phyloP scores from a whole-genome alignment of 2,888 invertebrate genomes.

The Tetropium fuscum region DNA sequence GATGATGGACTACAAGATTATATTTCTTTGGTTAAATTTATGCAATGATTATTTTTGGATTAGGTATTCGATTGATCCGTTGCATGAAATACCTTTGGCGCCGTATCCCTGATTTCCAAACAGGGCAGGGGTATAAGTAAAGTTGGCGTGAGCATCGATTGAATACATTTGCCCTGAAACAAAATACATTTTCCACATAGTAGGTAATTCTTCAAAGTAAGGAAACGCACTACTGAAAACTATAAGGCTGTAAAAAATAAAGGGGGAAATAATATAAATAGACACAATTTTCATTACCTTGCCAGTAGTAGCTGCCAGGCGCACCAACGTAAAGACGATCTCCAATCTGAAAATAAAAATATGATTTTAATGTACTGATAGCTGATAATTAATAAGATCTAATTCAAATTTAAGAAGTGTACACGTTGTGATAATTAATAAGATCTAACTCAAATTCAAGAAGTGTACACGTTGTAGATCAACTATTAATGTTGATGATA shows the following conservation, averaged over 20 bases:
- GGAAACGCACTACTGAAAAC: constrained; percentile 31
- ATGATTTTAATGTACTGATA: too few relatives aligned
- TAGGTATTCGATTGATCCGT: constrained; percentile 15
- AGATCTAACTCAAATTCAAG: too few relatives aligned
- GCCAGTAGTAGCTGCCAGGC: constrained; percentile 98
- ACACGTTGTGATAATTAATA: too few relatives aligned
- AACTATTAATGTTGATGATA: too few relatives aligned
- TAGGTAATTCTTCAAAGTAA: constrained; percentile 5
- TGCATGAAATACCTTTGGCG: constrained; percentile 61
- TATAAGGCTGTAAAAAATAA: constrained; percentile 37
- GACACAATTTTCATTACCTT: constrained; percentile 75
- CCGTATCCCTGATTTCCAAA: constrained; percentile 68
- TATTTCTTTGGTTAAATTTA: constrained; percentile 20
- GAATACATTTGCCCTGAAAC: constrained; percentile 80
- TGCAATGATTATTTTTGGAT: constrained; percentile 19
- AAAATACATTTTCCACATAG: constrained; percentile 41
- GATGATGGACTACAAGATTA: constrained; percentile 13
- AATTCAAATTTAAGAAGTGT: too few relatives aligned
- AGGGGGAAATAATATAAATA: constrained; percentile 1
- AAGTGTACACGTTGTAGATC: too few relatives aligned
- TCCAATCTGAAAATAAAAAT: constrained; percentile 76
- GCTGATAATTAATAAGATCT: too few relatives aligned
- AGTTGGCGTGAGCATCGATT: constrained; percentile 73
- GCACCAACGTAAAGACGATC: constrained; percentile 91
- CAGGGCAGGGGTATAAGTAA: constrained; percentile 73